These are phyloP conservation scores for Aythya fuligula DNA, from an alignment of 2,797 vertebrate genomes.

Conservation along the genomic window DNA sequence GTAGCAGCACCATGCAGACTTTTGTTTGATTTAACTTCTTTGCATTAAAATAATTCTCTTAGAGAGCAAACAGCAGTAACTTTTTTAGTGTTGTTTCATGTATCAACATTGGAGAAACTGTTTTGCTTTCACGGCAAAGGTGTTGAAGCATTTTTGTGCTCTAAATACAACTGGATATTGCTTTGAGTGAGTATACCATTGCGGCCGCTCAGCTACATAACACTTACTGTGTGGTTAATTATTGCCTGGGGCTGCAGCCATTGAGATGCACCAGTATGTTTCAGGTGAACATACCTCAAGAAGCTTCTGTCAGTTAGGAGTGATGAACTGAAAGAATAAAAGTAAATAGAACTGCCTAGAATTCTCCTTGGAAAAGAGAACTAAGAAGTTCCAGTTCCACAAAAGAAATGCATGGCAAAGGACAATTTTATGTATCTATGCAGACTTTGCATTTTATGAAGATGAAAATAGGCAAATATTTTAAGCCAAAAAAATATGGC, in stretches of 20 bases:
- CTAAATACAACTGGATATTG: neutral
- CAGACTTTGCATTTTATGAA: neutral
- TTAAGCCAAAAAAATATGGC: neutral
- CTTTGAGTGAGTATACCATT: neutral
- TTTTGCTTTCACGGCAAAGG: neutral
- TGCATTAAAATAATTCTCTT: neutral
- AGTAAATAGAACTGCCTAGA: neutral
- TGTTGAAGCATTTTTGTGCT: neutral
- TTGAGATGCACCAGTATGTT: neutral
- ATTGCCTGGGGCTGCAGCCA: neutral
- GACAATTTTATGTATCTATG: neutral
- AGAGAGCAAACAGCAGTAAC: neutral
- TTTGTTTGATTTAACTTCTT: neutral
- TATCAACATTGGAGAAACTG: neutral
- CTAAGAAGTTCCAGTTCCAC: neutral
- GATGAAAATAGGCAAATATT: neutral
- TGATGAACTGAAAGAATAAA: neutral
- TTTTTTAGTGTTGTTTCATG: neutral
- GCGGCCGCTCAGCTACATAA: neutral
- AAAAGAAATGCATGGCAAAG: neutral
- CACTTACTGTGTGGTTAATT: slow-evolving; percentile 2
- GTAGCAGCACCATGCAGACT: fast-evolving
- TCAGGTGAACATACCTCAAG: neutral
- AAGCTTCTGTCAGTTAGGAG: neutral
- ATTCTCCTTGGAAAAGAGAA: neutral